A percentile compares a stretch with the other conserved stretches of the same genome.
phyloP scores from a whole-genome alignment of 2,888 invertebrate genomes.

The Chymomyza procnemis region DNA sequence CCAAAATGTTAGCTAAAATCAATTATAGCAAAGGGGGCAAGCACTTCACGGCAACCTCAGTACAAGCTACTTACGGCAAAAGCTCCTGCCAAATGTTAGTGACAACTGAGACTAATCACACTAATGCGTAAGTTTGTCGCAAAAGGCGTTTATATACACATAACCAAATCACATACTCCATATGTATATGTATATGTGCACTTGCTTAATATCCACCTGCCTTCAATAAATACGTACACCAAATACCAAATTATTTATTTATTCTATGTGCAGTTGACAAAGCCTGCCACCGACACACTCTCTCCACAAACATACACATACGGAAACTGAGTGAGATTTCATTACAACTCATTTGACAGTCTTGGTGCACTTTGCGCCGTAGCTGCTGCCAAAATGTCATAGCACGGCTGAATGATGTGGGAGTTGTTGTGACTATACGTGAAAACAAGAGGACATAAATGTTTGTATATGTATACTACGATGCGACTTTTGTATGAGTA shows the following conservation, averaged over 20 bases:
- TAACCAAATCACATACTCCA: slow-evolving; percentile 17
- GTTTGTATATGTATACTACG: neutral
- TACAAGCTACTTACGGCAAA: slow-evolving; percentile 8
- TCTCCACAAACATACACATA: slow-evolving; percentile 28
- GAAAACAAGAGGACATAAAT: neutral
- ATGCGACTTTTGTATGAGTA: slow-evolving; percentile 13
- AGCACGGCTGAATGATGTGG: slow-evolving; percentile 52
- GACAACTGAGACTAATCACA: slow-evolving; percentile 73
- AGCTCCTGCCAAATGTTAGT: slow-evolving; percentile 46
- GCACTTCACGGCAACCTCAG: neutral
- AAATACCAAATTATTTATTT: slow-evolving; percentile 73
- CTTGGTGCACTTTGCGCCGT: slow-evolving; percentile 60
- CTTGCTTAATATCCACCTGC: slow-evolving; percentile 57
- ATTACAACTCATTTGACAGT: slow-evolving; percentile 75
- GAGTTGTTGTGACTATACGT: neutral
- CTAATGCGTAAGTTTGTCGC: slow-evolving; percentile 69
- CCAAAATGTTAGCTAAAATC: neutral
- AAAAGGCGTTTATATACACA: slow-evolving; percentile 34
- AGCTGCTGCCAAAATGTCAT: slow-evolving; percentile 69
- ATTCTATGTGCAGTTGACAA: slow-evolving; percentile 71
- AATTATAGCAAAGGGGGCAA: neutral
- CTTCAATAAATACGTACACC: slow-evolving; percentile 73
- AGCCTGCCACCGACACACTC: slow-evolving; percentile 35
- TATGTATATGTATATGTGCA: slow-evolving; percentile 12
- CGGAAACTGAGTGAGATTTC: slow-evolving; percentile 67